These are phyloP conservation scores for Drosophila saltans DNA, from an alignment of 1,140 invertebrate species.

Conservation along the genomic window DNA sequence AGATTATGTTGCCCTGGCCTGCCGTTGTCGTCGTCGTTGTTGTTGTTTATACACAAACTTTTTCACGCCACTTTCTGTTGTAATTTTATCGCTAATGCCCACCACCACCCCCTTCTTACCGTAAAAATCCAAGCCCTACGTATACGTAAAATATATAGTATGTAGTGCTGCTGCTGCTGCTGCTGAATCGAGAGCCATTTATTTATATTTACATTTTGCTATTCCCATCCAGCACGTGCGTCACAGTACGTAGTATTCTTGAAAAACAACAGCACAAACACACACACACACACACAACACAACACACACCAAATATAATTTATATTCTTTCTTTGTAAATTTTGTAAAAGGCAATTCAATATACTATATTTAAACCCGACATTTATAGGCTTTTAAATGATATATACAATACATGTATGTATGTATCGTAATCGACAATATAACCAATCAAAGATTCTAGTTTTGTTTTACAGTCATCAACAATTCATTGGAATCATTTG, in stretches of 20 bases:
- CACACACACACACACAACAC: neutral
- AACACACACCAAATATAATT: neutral
- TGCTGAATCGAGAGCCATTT: slow-evolving; percentile 3
- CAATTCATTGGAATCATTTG: neutral
- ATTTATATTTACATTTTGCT: slow-evolving; percentile 10
- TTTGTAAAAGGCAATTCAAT: neutral
- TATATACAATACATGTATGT: slow-evolving; percentile 17
- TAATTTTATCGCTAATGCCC: slow-evolving; percentile 47
- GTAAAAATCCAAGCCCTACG: slow-evolving; percentile 26
- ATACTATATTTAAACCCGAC: neutral
- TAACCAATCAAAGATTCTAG: neutral
- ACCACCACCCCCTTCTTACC: neutral
- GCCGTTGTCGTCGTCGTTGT: neutral
- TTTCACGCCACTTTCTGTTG: slow-evolving; percentile 34
- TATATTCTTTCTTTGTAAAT: slow-evolving; percentile 21
- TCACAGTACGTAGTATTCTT: slow-evolving; percentile 1
- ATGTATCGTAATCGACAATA: neutral
- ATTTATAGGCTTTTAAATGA: slow-evolving; percentile 11
- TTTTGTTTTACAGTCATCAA: neutral
- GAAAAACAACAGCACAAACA: neutral
- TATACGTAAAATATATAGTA: slow-evolving; percentile 16
- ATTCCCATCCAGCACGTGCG: slow-evolving; percentile 2
- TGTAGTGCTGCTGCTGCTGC: neutral
- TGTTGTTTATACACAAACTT: slow-evolving; percentile 7
- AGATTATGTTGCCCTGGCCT: neutral